Evolutionary conservation across 2,797 vertebrate genomes (phyloP), one percentile per base, ranked within the genome.

Genomic region (Falco peregrinus): DNA sequence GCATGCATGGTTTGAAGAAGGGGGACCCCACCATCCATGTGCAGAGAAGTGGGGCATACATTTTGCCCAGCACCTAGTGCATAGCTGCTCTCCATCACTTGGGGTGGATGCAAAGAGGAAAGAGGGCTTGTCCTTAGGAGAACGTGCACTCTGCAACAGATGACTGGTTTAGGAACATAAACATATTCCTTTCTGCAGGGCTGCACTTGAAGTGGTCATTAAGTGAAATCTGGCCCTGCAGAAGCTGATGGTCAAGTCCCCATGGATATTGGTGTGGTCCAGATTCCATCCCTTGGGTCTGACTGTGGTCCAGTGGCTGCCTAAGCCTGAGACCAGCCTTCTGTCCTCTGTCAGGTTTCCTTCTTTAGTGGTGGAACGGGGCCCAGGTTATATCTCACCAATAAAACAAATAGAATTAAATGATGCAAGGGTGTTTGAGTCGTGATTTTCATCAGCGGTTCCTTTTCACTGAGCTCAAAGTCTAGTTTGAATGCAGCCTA

Each of bases 371-470:
- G 16, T 78, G 65, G 65, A 96, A 87, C 5, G 0, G 35, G 56
- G 90, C 76, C 73, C 9, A 5, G 54, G 51, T 26, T 88, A 48
- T 79, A 73, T 73, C 89, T 92, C 67, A 79, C 90, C 73, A 86
- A 91, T 94, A 89, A 94, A 96, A 92, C 79, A 94, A 94, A 94
- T 57, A 92, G 92, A 94, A 95, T 91, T 88, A 88, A 84, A 92
- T 91, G 92, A 91, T 94, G 79, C 90, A 94, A 94, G 92, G 63
- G 82, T 86, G 57, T 89, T 96, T 86, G 90, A 97, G 94, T 97
- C 82, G 43, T 97, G 97, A 97, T 96, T 95, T 97, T 95, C 94
- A 94, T 96, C 96, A 95, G 89, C 8, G 0, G 95, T 97, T 97
- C 95, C 96, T 96, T 94, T 96, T 80, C 95, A 89, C 89, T 86